These are phyloP conservation scores for Nomada ferruginata DNA, from an alignment of 2,888 invertebrate species.

Conservation along the genomic window DNA sequence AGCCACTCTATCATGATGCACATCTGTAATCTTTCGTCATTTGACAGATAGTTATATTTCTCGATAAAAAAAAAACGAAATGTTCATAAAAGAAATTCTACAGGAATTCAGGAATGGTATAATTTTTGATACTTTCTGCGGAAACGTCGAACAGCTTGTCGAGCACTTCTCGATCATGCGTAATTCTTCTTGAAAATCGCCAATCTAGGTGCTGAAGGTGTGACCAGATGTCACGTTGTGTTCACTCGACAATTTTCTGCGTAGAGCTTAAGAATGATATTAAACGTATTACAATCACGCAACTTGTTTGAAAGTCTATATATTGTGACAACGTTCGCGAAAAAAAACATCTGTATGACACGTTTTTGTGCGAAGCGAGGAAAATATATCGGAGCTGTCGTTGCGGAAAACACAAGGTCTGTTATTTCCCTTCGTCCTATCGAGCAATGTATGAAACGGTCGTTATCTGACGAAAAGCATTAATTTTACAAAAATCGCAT, in stretches of 20 bases:
- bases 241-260: conserved; percentile 67
- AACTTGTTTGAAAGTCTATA: conserved; percentile 59
- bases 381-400: conserved; percentile 59
- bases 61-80: neutral
- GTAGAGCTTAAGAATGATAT: conserved; percentile 65
- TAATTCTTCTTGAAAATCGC: conserved; percentile 34
- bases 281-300: conserved; percentile 35
- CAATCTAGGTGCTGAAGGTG: conserved; percentile 50
- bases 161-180: conserved; percentile 31
- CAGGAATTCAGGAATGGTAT: conserved; percentile 33
- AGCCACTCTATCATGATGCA: neutral
- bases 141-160: conserved; percentile 28
- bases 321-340: conserved; percentile 32
- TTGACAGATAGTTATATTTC: neutral
- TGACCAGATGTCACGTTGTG: conserved; percentile 63
- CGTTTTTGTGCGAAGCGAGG: conserved; percentile 44
- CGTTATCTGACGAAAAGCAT: neutral
- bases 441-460: neutral
- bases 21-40: too few relatives aligned
- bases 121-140: conserved; percentile 37
- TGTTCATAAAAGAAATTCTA: neutral
- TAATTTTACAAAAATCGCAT: neutral
- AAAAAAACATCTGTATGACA: conserved; percentile 33
- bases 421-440: conserved; percentile 28
- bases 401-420: conserved; percentile 37